Evolutionary conservation across 2,888 invertebrate genomes (phyloP), one percentile per base, ranked within the genome.

Genomic region (Epistrophella euchroma): DNA sequence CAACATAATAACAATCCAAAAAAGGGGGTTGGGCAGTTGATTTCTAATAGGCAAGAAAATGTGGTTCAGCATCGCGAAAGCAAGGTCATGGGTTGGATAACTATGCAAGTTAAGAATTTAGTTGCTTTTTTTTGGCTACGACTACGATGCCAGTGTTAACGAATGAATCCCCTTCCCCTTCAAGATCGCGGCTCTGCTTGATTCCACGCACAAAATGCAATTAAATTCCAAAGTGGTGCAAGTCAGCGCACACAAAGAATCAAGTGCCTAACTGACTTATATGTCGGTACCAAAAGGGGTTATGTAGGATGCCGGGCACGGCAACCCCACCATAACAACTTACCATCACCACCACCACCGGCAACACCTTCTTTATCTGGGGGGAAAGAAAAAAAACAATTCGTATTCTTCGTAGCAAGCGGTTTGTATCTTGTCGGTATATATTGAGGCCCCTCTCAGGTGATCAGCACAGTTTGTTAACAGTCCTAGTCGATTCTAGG

Each of bases 401-500:
- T 85, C 81, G 81, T 85, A 85, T 76, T 85, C 85, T 85, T 85
- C 76, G 70, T 50, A 43, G 72, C 80, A 64, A 64, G 43, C 45
- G 13, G 47, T 35, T 60, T 66, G 85, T 80, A 64, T 77, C 81
- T 85, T 76, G 81, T 32, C 62, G 73, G 90, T 92, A 92, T 92
- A 92, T 91, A 92, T 91, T 92, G 90, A 89, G 91, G 91, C 90
- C 89, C 88, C 89, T 89, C 89, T 89, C 90, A 90, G 88, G 88
- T 89, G 90, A 90, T 89, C 90, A 90, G 91, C 91, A 92, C 92
- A 92, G 92, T 92, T 92, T 90, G 92, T 92, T 91, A 92, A 92
- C 92, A 92, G 92, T 92, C 92, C 92, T 92, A 92, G 92, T 90
- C 91, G 91, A 90, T 91, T 92, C 92, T 92, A 92, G 92, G 92